Evolutionary conservation across 2,888 invertebrate genomes (phyloP), one percentile per base, ranked within the genome.

Genomic region (Cecidostiba fungosa): DNA sequence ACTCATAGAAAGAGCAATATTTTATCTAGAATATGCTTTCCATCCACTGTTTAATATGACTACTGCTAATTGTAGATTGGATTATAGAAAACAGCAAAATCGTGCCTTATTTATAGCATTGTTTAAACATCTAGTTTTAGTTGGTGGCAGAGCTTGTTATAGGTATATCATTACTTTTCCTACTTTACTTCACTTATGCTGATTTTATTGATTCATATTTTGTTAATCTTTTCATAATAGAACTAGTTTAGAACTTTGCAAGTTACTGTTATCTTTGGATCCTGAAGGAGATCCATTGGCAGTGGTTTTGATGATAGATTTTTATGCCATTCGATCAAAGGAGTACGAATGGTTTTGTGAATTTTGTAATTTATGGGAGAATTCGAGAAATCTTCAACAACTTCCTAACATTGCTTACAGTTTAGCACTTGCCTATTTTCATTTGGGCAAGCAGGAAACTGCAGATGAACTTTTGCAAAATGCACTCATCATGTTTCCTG

Each of bases 341-440:
- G 96, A 98, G 93, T 96, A 96, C 90, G 94, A 94, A 26, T 98
- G 97, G 96, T 94, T 97, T 19, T 93, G 94, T 91, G 92, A 95
- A 90, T 94, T 94, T 86, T 95, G 94, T 85, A 94, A 94, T 70
- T 94, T 95, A 87, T 96, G 95, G 94, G 95, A 96, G 89, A 91
- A 89, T 6, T 92, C 94, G 77, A 95, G 96, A 89, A 97, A 97
- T 93, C 93, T 97, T 72, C 95, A 96, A 66, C 97, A 97, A 92
- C 94, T 98, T 85, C 98, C 98, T n/a, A 98, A 98, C 92, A 97
- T 97, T 94, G 96, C 97, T 0, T 98, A 96, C 92, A 97, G 97
- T 1, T 94, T 96, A 86, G 96, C 98, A 0, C 94, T 98, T 88
- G 97, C 97, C 3, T 94, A 96, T 89, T 96, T 96, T 92, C 95